phyloP scores from a whole-genome alignment of 1,140 invertebrate species.

The Melipona quadrifasciata region DNA sequence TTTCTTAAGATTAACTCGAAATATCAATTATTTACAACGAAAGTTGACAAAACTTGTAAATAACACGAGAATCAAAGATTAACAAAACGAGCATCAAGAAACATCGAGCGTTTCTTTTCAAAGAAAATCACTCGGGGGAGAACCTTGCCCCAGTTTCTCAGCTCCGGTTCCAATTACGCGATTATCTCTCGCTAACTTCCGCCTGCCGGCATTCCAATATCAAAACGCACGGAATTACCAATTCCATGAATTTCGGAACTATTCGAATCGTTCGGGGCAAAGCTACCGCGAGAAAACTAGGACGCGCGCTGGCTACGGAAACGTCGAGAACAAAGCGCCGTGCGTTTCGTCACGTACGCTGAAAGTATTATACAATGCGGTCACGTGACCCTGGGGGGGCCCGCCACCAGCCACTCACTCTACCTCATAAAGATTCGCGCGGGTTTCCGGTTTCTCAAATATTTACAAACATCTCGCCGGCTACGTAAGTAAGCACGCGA shows the following conservation, averaged over 20 bases:
- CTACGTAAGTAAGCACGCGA: background rate
- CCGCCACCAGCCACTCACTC: background rate
- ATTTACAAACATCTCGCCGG: background rate
- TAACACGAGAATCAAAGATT: no score
- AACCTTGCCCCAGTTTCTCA: no score
- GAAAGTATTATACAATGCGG: background rate
- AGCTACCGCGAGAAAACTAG: no score
- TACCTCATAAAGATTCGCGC: constrained; percentile 7
- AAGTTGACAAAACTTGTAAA: no score
- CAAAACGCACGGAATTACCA: background rate
- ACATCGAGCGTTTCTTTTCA: background rate
- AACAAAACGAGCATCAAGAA: background rate
- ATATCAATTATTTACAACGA: no score
- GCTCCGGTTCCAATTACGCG: background rate
- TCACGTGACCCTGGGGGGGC: background rate
- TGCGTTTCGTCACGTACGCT: background rate
- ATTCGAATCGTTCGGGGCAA: background rate
- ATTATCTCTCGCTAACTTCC: background rate
- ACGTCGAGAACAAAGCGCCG: no score
- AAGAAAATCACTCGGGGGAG: no score
- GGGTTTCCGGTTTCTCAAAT: constrained; percentile 11
- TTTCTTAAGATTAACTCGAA: no score
- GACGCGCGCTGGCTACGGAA: background rate
- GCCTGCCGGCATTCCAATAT: background rate
- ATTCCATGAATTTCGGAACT: background rate